phyloP scores from a whole-genome alignment of 2,797 vertebrate genomes.

The Sarcophilus harrisii region DNA sequence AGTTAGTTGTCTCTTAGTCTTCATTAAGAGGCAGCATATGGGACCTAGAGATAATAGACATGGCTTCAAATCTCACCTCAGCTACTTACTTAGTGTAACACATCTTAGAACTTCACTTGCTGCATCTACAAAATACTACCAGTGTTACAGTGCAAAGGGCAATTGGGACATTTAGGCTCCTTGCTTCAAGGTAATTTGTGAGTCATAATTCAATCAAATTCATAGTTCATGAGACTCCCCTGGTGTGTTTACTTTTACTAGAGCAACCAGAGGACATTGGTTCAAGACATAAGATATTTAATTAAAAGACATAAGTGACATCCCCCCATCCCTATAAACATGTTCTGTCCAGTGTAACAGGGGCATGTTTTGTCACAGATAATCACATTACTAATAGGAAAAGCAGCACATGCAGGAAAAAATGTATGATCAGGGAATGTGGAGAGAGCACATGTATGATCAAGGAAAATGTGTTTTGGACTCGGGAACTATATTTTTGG shows the following conservation, averaged over 20 bases:
- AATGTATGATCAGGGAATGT: not conserved
- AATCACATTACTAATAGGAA: not conserved
- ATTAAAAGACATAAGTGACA: not conserved
- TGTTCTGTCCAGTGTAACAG: not conserved
- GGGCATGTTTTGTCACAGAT: not conserved
- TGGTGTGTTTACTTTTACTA: not conserved
- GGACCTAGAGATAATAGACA: not conserved
- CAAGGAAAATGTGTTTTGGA: not conserved
- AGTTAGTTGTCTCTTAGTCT: not conserved
- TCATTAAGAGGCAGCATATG: not conserved
- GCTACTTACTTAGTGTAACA: not conserved
- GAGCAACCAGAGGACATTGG: not conserved
- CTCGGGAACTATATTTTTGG: not conserved
- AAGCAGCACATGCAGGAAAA: not conserved
- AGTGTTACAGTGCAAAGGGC: not conserved
- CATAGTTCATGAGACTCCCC: not conserved
- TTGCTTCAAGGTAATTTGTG: not conserved
- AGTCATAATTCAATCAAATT: not conserved
- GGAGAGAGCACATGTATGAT: not conserved
- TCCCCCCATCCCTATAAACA: not conserved
- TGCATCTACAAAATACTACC: not conserved
- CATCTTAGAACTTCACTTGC: not conserved
- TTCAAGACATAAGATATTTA: not conserved
- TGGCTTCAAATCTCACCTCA: not conserved
- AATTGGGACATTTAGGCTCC: not conserved